Percentiles rank a stretch among this genome's conserved stretches.
These are phyloP conservation scores for Calyptommatus sinebrachiatus DNA, from an alignment of 2,113 vertebrate species.

Conservation along the genomic window DNA sequence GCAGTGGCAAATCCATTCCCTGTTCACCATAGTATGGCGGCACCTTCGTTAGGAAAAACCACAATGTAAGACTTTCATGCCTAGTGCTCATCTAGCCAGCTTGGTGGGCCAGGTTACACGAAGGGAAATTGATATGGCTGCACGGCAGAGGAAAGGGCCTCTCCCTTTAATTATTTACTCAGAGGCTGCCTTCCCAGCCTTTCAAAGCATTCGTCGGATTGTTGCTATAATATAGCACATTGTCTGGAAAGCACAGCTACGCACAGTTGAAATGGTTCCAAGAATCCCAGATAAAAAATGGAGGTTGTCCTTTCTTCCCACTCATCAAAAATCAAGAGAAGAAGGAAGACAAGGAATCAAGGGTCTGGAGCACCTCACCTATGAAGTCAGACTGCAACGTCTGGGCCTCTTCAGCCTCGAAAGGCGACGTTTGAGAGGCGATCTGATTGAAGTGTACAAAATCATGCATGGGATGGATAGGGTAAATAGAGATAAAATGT, in stretches of 20 bases:
- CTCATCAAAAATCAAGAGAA: neutral
- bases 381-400: no score
- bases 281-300: neutral
- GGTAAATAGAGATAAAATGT: no score
- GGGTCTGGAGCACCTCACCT: no score
- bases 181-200: slow-evolving; percentile 46
- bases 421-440: no score
- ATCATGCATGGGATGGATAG: no score
- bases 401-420: no score
- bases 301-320: neutral
- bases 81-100: slow-evolving; percentile 49
- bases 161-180: slow-evolving; percentile 74
- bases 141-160: slow-evolving; percentile 60
- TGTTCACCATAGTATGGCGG: slow-evolving; percentile 81
- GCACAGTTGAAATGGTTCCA: slow-evolving; percentile 4
- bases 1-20: slow-evolving; percentile 92
- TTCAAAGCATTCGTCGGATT: slow-evolving; percentile 43
- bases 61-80: slow-evolving; percentile 55
- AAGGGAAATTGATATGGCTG: slow-evolving; percentile 75
- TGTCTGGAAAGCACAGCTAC: neutral
- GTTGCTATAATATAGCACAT: slow-evolving; percentile 24
- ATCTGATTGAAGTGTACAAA: no score
- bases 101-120: slow-evolving; percentile 68
- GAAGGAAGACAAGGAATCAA: slow-evolving; percentile 2
- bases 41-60: slow-evolving; percentile 37